Conservation (phyloP, 2,888 invertebrate species). For the Clitarchus hookeri region DNA sequence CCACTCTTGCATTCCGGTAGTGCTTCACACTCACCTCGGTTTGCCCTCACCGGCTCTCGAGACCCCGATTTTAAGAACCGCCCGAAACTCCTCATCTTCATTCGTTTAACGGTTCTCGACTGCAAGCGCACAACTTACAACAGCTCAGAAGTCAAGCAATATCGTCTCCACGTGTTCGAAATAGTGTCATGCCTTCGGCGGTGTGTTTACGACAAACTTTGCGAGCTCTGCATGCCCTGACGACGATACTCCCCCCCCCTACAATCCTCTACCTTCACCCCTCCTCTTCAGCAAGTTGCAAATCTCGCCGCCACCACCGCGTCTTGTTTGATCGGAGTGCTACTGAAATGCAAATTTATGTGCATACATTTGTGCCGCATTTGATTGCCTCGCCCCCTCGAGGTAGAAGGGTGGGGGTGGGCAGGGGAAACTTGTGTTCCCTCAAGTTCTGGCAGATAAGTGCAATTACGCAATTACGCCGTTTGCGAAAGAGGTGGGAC, state of each 20-base stretch:
- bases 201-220: not conserved
- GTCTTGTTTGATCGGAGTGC: constrained; percentile 8
- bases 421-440: not conserved
- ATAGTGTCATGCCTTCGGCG: not conserved
- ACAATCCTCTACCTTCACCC: not conserved
- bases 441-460: not conserved
- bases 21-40: no score
- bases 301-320: not conserved
- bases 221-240: not conserved
- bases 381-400: not conserved
- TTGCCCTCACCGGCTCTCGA: no score
- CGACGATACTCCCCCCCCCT: not conserved
- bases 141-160: not conserved
- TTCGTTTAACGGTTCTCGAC: no score
- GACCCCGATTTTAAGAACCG: no score
- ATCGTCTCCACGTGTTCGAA: not conserved
- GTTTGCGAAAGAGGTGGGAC: not conserved
- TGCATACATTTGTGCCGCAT: constrained; percentile 14
- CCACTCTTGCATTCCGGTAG: no score
- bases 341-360: not conserved
- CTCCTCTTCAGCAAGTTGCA: not conserved
- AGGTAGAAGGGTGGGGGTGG: not conserved
- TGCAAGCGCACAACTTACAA: not conserved
- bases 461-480: constrained; percentile 14
- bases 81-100: no score